Percentiles rank a stretch among this genome's conserved stretches.
These are phyloP conservation scores for Anolis apletophallus DNA, from an alignment of 2,797 vertebrate genomes.

Conservation along the genomic window DNA sequence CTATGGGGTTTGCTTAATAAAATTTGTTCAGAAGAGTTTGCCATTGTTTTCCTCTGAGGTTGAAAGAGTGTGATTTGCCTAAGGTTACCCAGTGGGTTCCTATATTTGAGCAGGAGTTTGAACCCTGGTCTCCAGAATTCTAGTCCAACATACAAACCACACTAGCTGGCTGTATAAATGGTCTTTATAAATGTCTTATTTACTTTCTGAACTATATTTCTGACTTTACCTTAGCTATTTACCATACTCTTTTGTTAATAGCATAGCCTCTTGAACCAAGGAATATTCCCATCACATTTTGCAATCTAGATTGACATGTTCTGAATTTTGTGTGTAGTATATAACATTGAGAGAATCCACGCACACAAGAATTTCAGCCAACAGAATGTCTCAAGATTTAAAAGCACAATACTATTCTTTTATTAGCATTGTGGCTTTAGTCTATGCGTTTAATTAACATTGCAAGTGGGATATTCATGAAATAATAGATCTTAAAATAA, in stretches of 20 bases:
- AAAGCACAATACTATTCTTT: neutral
- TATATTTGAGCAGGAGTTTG: too few relatives aligned
- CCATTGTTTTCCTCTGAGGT: too few relatives aligned
- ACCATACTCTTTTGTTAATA: neutral
- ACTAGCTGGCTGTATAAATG: too few relatives aligned
- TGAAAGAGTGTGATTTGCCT: too few relatives aligned
- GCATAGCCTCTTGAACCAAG: neutral
- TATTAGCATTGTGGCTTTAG: neutral
- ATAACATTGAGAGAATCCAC: neutral
- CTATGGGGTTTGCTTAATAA: too few relatives aligned
- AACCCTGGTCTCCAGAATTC: too few relatives aligned
- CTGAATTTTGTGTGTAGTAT: neutral
- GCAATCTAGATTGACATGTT: neutral
- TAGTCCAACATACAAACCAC: too few relatives aligned
- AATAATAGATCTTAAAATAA: neutral
- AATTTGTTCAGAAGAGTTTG: too few relatives aligned
- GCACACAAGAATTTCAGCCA: neutral
- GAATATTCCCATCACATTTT: neutral
- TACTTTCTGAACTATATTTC: neutral
- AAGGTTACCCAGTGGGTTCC: too few relatives aligned
- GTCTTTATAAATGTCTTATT: neutral
- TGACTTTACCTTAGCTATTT: neutral
- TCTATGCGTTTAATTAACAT: neutral
- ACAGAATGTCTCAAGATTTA: constrained; percentile 3
- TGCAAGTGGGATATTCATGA: neutral